Percentiles rank a stretch among this genome's conserved stretches.
Evolutionary conservation across 2,113 vertebrate species (phyloP).

Genomic region (Hydrolagus affinis): DNA sequence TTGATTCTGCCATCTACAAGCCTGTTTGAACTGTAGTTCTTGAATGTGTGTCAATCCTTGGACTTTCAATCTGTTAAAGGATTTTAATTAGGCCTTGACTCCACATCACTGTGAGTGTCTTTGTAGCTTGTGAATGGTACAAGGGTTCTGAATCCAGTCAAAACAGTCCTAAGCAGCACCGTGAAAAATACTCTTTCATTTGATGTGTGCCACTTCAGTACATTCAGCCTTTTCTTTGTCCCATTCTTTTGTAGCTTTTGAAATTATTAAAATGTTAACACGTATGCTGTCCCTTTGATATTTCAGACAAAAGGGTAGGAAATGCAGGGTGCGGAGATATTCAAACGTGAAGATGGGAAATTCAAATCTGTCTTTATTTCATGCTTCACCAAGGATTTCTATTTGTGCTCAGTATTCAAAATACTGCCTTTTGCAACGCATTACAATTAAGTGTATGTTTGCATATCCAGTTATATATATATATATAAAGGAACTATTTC

Average conservation of each 20-base stretch:
- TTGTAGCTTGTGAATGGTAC: constrained; percentile 66
- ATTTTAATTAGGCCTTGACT: constrained; percentile 77
- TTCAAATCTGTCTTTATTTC: constrained; percentile 62
- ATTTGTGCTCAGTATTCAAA: constrained; percentile 42
- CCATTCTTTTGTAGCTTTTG: constrained; percentile 68
- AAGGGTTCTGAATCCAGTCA: constrained; percentile 60
- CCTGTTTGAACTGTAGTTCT: constrained; percentile 48
- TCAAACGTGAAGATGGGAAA: constrained; percentile 71
- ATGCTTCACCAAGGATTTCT: constrained; percentile 48
- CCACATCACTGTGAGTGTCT: constrained; percentile 60
- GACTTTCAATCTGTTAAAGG: constrained; percentile 62
- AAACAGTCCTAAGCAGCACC: constrained; percentile 54
- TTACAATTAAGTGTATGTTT: constrained; percentile 45
- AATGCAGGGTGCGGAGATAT: constrained; percentile 64
- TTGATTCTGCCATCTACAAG: constrained; percentile 49
- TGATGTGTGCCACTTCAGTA: constrained; percentile 67
- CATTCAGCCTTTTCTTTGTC: constrained; percentile 64
- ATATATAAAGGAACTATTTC: constrained; percentile 34
- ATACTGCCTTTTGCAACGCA: constrained; percentile 43
- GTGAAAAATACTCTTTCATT: constrained; percentile 62
- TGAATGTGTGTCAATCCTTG: constrained; percentile 54
- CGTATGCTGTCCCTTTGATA: constrained; percentile 88
- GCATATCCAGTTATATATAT: constrained; percentile 50
- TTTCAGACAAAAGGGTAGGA: constrained; percentile 95
- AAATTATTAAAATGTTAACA: constrained; percentile 97